A percentile compares a stretch with the other conserved stretches of the same genome.
These are phyloP conservation scores for Steinernema khuongi DNA, from an alignment of 1,140 invertebrate genomes.

Conservation along the genomic window DNA sequence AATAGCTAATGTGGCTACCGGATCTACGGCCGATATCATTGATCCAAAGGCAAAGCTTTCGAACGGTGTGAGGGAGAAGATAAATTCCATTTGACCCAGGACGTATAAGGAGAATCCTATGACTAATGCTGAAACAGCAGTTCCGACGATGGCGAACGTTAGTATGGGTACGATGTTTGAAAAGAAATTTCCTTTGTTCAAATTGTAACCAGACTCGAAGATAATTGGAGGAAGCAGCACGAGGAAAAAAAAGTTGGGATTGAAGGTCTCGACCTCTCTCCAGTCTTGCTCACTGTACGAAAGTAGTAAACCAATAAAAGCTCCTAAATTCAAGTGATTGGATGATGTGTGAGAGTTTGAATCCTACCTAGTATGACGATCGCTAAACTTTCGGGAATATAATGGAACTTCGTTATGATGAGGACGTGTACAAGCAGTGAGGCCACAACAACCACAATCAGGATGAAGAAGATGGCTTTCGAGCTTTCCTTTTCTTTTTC, in stretches of 20 bases:
- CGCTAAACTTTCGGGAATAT: constrained; percentile 90
- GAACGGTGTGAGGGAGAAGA: constrained; percentile 82
- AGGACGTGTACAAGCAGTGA: constrained; percentile 88
- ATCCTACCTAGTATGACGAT: constrained; percentile 75
- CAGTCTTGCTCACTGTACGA: constrained; percentile 35
- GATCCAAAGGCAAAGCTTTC: constrained; percentile 94
- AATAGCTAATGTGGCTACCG: constrained; percentile 80
- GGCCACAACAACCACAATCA: constrained; percentile 67
- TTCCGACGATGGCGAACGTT: constrained; percentile 88
- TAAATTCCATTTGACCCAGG: constrained; percentile 72
- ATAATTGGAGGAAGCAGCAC: constrained; percentile 94
- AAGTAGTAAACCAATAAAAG: constrained; percentile 36
- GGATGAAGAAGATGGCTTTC: constrained; percentile 40
- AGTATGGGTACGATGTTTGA: constrained; percentile 90
- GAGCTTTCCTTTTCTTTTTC: neutral
- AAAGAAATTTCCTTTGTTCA: constrained; percentile 94
- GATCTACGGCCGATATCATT: constrained; percentile 92
- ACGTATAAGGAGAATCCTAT: constrained; percentile 90
- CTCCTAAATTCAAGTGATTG: constrained; percentile 23
- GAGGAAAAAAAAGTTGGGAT: constrained; percentile 93
- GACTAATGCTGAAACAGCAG: constrained; percentile 83
- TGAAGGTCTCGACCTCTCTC: constrained; percentile 39
- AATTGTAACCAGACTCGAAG: constrained; percentile 91
- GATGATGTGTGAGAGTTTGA: neutral
- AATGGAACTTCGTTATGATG: constrained; percentile 89